Conservation (phyloP, 2,797 vertebrate genomes). For the Champsocephalus gunnari region DNA sequence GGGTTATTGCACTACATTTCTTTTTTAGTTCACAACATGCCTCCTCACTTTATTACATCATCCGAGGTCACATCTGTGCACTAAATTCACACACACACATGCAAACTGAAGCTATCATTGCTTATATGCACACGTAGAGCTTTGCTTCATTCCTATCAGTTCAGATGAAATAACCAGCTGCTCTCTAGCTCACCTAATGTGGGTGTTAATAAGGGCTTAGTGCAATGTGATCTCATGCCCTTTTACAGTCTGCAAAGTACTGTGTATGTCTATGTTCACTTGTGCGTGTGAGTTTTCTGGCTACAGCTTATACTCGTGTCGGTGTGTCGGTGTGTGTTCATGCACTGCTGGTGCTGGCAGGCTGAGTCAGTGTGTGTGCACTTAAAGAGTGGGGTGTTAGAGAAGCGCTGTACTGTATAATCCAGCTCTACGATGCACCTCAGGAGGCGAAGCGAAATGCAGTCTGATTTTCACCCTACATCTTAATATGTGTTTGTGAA, state of each 20-base stretch:
- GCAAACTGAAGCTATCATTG: slow-evolving; percentile 8
- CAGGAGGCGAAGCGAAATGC: slow-evolving; percentile 53
- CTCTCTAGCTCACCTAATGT: slow-evolving; percentile 52
- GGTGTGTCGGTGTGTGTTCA: slow-evolving; percentile 31
- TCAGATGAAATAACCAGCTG: slow-evolving; percentile 45
- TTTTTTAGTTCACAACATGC: neutral
- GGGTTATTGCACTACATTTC: too few relatives aligned
- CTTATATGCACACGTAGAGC: slow-evolving; percentile 17
- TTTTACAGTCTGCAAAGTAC: slow-evolving; percentile 57
- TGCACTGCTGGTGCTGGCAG: slow-evolving; percentile 43
- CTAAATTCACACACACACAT: neutral
- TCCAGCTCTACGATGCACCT: slow-evolving; percentile 64
- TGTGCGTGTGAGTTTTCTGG: slow-evolving; percentile 20
- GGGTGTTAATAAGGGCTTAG: slow-evolving; percentile 67
- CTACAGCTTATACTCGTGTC: slow-evolving; percentile 31
- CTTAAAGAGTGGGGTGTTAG: slow-evolving; percentile 70
- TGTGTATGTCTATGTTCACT: slow-evolving; percentile 14
- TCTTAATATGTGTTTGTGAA: slow-evolving; percentile 21
- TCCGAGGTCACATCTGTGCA: slow-evolving; percentile 13
- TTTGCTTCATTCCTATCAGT: slow-evolving; percentile 41
- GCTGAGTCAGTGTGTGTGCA: slow-evolving; percentile 62
- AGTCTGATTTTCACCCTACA: slow-evolving; percentile 40
- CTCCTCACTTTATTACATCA: slow-evolving; percentile 11
- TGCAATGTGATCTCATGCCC: slow-evolving; percentile 54
- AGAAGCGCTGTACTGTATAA: slow-evolving; percentile 64